phyloP scores from a whole-genome alignment of 1,140 invertebrate species.

The Drosophila chauvacae region DNA sequence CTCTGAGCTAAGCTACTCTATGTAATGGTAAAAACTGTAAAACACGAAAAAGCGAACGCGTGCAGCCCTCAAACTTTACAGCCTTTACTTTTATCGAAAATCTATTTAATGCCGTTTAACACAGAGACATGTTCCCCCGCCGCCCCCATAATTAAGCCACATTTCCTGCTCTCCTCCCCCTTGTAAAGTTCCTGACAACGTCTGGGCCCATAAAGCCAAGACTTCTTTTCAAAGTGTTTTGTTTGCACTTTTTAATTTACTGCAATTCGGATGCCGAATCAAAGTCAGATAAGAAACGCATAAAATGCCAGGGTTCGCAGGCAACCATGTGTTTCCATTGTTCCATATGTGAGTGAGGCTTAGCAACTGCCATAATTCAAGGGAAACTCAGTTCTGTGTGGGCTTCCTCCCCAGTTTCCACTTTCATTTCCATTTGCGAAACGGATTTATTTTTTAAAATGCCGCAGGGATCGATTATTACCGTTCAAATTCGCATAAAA shows the following conservation, averaged over 20 bases:
- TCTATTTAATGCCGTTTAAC: slow-evolving; percentile 9
- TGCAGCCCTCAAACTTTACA: neutral
- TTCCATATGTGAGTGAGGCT: slow-evolving; percentile 49
- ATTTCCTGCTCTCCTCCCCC: neutral
- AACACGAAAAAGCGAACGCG: neutral
- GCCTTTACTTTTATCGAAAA: slow-evolving; percentile 7
- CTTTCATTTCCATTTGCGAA: slow-evolving; percentile 72
- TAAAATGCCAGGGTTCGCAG: slow-evolving; percentile 52
- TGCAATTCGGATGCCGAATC: slow-evolving; percentile 77
- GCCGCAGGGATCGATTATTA: slow-evolving; percentile 85
- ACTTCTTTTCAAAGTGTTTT: slow-evolving; percentile 72
- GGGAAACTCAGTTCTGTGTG: slow-evolving; percentile 13
- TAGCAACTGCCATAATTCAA: slow-evolving; percentile 75
- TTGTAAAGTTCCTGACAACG: slow-evolving; percentile 8
- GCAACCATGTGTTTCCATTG: slow-evolving; percentile 24
- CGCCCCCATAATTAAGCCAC: slow-evolving; percentile 27
- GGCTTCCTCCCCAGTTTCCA: slow-evolving; percentile 17
- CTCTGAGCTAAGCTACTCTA: neutral
- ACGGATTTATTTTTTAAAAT: slow-evolving; percentile 85
- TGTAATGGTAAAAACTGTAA: neutral
- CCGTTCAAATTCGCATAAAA: slow-evolving; percentile 85
- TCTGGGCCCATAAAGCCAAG: slow-evolving; percentile 55
- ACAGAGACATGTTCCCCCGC: neutral
- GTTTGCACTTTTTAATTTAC: slow-evolving; percentile 83
- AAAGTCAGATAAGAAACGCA: slow-evolving; percentile 75